A percentile compares a stretch with the other conserved stretches of the same genome.
phyloP scores from a whole-genome alignment of 2,797 vertebrate species.

The Nasua narica region DNA sequence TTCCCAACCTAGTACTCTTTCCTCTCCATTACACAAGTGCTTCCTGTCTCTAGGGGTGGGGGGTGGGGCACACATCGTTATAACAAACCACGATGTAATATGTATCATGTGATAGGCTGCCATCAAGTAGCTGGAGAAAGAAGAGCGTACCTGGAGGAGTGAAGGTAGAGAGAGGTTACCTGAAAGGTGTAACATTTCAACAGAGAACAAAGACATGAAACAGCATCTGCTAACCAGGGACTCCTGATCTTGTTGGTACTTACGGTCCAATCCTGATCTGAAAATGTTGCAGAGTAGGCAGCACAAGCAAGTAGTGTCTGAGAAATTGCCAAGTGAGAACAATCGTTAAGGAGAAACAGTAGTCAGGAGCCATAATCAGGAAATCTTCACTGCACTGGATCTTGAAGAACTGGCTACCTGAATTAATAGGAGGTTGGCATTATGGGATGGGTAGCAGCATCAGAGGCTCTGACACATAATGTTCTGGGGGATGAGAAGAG shows the following conservation, averaged over 20 bases:
- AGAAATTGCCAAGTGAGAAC: background rate
- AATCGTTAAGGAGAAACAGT: background rate
- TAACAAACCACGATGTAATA: background rate
- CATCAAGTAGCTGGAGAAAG: background rate
- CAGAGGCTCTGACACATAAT: background rate
- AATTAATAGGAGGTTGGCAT: background rate
- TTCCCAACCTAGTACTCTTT: background rate
- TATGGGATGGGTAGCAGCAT: background rate
- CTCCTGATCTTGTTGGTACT: background rate
- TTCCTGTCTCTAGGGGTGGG: background rate
- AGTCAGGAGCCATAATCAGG: background rate
- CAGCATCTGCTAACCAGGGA: background rate
- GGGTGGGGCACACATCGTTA: background rate
- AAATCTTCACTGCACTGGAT: background rate
- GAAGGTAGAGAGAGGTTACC: background rate
- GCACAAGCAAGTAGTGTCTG: background rate
- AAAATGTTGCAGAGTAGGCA: background rate
- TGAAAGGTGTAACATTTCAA: background rate
- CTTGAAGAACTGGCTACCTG: background rate
- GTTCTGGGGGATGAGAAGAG: background rate
- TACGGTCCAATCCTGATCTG: background rate
- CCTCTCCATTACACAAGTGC: background rate
- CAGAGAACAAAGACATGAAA: background rate
- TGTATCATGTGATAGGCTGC: background rate
- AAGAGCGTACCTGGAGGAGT: background rate